Evolutionary conservation across 2,797 vertebrate genomes (phyloP).

Genomic region (Cossypha polioptera): DNA sequence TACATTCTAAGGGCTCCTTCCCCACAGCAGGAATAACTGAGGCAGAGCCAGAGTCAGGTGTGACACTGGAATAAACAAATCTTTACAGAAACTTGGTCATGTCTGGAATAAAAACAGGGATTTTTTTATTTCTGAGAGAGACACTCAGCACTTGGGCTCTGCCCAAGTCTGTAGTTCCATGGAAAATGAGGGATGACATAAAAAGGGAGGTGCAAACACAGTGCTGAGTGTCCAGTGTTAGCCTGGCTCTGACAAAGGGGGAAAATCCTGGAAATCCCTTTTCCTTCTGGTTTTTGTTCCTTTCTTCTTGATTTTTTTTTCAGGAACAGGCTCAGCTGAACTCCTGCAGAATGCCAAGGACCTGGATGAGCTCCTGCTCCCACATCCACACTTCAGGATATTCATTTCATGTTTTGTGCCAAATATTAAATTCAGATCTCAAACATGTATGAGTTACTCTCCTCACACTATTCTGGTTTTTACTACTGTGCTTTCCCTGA

Average conservation of each 20-base stretch:
- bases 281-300: neutral
- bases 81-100: neutral
- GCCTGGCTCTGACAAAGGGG: neutral
- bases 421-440: neutral
- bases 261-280: neutral
- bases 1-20: neutral
- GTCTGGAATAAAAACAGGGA: neutral
- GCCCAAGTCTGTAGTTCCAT: neutral
- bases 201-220: neutral
- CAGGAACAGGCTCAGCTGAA: neutral
- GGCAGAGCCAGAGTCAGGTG: neutral
- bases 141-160: neutral
- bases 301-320: neutral
- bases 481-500: neutral
- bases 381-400: no score
- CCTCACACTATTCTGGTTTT: neutral
- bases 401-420: accelerated
- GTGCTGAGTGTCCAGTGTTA: neutral
- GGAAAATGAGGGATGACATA: neutral
- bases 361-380: neutral
- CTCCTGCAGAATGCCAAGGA: neutral
- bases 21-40: neutral
- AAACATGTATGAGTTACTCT: accelerated
- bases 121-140: neutral
- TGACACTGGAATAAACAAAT: neutral